Base-by-base conservation (phyloP, 2,113 vertebrate species). In the Romanogobio albipinnatus region DNA sequence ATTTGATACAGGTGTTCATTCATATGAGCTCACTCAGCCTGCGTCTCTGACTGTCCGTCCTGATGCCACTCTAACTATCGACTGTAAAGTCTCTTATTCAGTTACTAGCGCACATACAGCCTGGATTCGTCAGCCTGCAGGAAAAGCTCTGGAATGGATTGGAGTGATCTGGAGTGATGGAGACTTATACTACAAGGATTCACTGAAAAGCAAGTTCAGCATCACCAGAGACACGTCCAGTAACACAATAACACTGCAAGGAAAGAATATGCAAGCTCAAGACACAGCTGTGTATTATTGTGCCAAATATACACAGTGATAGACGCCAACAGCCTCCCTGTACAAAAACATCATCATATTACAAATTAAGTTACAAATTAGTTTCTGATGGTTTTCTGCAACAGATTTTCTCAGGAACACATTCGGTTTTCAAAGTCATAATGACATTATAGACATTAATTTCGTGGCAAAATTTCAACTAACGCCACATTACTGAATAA, bases 21-120 rank as follows among this genome's bases (percentile, higher is more conserved):
- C 29, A 36, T 5, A 81, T 36, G 22, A 77, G n/a, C 58, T 92
- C 66, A 87, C 58, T 61, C 88, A 91, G 83, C 84, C 89, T 76
- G 75, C 47, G 29, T 29, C 29, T 29, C 29, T 29, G 29, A 29
- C 29, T 29, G 29, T 29, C 29, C 29, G 29, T 29, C 29, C 29
- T 29, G 29, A 29, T 29, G 29, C 29, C 29, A 29, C 29, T 29
- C 29, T 29, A 29, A 29, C 29, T 29, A 29, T 29, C 29, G 29
- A 29, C 29, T 29, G 29, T 29, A 29, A 29, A 29, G 29, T 29
- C 29, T 29, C 29, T 2, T 29, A 29, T 29, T 29, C 29, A 29
- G 29, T 29, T 29, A 29, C 29, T 29, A 29, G 29, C 29, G n/a
- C n/a, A n/a, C n/a, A n/a, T n/a, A 29, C 29, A 29, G 29, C 29